phyloP scores from a whole-genome alignment of 2,797 vertebrate genomes.

The Hipposideros larvatus region DNA sequence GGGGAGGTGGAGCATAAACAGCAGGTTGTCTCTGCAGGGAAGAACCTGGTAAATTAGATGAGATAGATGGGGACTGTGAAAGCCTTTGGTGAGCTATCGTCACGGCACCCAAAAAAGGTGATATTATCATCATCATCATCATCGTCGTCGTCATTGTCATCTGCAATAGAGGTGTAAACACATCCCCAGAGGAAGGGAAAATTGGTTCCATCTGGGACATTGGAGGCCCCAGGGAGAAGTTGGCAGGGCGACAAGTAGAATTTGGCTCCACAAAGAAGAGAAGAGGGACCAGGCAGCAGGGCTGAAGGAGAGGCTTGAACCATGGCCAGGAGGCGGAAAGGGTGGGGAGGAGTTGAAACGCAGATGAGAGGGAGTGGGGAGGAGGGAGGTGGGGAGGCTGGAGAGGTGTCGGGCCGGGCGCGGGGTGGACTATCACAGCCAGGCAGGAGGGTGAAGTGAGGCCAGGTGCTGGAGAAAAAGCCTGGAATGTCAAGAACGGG shows the following conservation, averaged over 20 bases:
- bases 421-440: not conserved
- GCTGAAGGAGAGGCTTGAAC: not conserved
- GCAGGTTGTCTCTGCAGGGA: not conserved
- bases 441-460: not conserved
- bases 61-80: not conserved
- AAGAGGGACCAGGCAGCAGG: not conserved
- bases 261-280: not conserved
- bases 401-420: no score
- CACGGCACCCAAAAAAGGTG: not conserved
- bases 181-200: not conserved
- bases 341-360: not conserved
- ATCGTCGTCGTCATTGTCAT: not conserved
- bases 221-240: not conserved
- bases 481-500: not conserved
- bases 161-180: not conserved
- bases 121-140: not conserved
- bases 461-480: not conserved
- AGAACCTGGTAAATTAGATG: not conserved
- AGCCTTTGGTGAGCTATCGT: not conserved
- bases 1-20: not conserved
- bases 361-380: not conserved
- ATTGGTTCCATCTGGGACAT: not conserved
- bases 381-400: not conserved
- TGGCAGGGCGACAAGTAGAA: not conserved
- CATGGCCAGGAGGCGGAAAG: not conserved